Base-by-base conservation (phyloP, 2,113 vertebrate genomes). In the Hirundichthys speculiger region DNA sequence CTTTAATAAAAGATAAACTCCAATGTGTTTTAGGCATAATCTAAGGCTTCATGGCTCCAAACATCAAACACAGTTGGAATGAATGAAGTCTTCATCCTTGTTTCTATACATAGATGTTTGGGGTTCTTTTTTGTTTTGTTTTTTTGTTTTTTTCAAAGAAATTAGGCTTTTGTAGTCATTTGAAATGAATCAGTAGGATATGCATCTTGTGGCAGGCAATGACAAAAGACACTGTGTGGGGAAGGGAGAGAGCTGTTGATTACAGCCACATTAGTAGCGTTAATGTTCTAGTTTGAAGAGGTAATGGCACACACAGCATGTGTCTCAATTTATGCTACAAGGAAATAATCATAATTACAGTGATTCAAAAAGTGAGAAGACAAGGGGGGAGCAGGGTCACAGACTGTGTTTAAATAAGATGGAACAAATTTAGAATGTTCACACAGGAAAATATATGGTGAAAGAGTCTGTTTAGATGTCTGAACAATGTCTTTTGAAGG, bases 1-100 rank as follows among this genome's bases (percentile, higher is more conserved):
- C 39, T 60, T 70, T 64, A 83, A 64, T 68, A 80, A 71, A 79
- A 74, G 21, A 61, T 55, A 60, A 27, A 57, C 24, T 66, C 22
- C 45, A 75, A 62, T 69, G 64, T 56, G 25, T 43, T 58, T 76
- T 47, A 48, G 20, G 70, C 15, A 2, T 41, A 34, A 42, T 54
- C 77, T 57, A 15, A 69, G 43, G 52, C 19, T 48, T 68, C 48
- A 1, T 20, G 77, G 63, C 41, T 12, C 30, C 24, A n/a, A 47
- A 62, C 15, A 15, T 42, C 62, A 53, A 64, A 73, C 39, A 73
- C 48, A 61, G 24, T 22, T 47, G 25, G 47, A 73, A 63, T 63
- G 42, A 59, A 63, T 77, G 48, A 83, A 60, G 22, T 16, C 16
- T 59, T 57, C 19, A 63, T 64, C 22, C n/a, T 14, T 50, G 2